Conservation (phyloP, 2,888 invertebrate species). For the Leptinotarsa rubiginosa region DNA sequence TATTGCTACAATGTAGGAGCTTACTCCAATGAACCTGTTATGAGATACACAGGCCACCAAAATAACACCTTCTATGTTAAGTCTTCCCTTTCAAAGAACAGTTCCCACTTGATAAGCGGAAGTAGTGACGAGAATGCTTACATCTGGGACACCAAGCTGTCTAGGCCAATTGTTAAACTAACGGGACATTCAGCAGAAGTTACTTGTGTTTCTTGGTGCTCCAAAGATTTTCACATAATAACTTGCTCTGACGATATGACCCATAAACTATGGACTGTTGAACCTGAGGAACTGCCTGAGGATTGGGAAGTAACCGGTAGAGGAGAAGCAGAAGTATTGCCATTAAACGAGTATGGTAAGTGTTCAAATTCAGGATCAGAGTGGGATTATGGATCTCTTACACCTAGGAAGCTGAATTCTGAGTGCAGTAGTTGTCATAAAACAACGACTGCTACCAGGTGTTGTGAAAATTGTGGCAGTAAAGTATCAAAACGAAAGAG, state of each 20-base stretch:
- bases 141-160: slow-evolving; percentile 80
- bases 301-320: slow-evolving; percentile 56
- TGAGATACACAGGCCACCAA: slow-evolving; percentile 78
- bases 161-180: slow-evolving; percentile 77
- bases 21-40: slow-evolving; percentile 75
- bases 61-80: slow-evolving; percentile 89
- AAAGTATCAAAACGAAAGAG: slow-evolving; percentile 50
- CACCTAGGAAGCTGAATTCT: slow-evolving; percentile 50
- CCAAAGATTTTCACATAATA: slow-evolving; percentile 73
- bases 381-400: slow-evolving; percentile 13
- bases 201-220: slow-evolving; percentile 87
- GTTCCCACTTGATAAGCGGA: slow-evolving; percentile 86
- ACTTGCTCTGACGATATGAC: slow-evolving; percentile 88
- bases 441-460: slow-evolving; percentile 31
- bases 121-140: slow-evolving; percentile 89
- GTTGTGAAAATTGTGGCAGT: slow-evolving; percentile 55
- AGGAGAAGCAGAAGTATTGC: slow-evolving; percentile 54
- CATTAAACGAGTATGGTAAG: slow-evolving; percentile 38
- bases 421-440: slow-evolving; percentile 46
- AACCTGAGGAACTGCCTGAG: slow-evolving; percentile 66
- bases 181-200: slow-evolving; percentile 88
- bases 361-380: background rate
- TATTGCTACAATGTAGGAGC: slow-evolving; percentile 86
- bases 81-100: slow-evolving; percentile 83
- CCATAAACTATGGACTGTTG: slow-evolving; percentile 82